These are phyloP conservation scores for Brachionus koreanus DNA, from an alignment of 1,140 invertebrate genomes.

Conservation along the genomic window DNA sequence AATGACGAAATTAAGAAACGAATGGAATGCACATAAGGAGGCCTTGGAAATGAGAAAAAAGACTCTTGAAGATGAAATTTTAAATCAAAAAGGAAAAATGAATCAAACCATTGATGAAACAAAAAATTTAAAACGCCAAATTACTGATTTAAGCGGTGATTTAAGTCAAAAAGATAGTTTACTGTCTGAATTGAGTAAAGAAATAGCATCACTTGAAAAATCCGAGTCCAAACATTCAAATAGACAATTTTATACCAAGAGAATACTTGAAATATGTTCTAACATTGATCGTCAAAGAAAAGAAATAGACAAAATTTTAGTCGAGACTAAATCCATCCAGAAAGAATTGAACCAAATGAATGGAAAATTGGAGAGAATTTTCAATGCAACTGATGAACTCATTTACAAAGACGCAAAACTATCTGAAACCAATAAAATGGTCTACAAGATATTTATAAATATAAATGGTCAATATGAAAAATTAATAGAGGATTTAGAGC, in stretches of 20 bases:
- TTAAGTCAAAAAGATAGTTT: constrained; percentile 58
- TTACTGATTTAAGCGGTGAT: constrained; percentile 61
- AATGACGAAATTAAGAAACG: constrained; percentile 64
- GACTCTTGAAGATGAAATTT: constrained; percentile 62
- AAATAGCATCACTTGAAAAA: constrained; percentile 53
- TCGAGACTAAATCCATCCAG: constrained; percentile 67
- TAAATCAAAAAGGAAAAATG: constrained; percentile 58
- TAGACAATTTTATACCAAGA: constrained; percentile 78
- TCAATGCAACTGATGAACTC: constrained; percentile 82
- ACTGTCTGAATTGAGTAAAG: constrained; percentile 54
- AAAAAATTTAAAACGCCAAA: constrained; percentile 57
- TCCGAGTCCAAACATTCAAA: constrained; percentile 62
- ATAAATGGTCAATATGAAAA: constrained; percentile 31
- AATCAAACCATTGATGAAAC: constrained; percentile 60
- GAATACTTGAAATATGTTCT: constrained; percentile 86
- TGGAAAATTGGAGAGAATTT: constrained; percentile 82
- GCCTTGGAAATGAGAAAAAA: constrained; percentile 66
- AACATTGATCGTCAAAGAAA: constrained; percentile 88
- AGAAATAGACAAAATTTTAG: constrained; percentile 74
- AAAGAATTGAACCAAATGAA: constrained; percentile 84
- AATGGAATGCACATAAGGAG: constrained; percentile 69
- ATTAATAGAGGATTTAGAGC: constrained; percentile 67
- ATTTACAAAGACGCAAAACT: constrained; percentile 82
- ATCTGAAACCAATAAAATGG: constrained; percentile 77
- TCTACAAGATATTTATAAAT: constrained; percentile 72